Evolutionary conservation across 2,113 vertebrate genomes (phyloP).

Genomic region (Scophthalmus maximus): DNA sequence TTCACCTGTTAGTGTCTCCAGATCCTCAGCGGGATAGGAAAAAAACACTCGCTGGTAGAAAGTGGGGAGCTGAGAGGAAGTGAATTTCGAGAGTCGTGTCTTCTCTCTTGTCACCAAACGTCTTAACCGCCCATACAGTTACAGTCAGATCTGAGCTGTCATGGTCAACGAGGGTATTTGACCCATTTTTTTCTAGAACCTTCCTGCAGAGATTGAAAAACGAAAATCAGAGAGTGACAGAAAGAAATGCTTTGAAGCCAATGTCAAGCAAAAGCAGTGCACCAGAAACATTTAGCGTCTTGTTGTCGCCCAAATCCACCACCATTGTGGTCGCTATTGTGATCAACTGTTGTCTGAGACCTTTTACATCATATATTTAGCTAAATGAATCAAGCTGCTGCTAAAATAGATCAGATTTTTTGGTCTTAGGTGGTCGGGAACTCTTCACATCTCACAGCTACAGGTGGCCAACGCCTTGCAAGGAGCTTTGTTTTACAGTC

Average conservation of each 20-base stretch:
- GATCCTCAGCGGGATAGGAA: constrained; percentile 46
- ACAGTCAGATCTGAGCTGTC: constrained; percentile 37
- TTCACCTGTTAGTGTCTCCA: constrained; percentile 59
- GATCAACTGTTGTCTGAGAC: constrained; percentile 10
- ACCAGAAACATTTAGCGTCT: background rate
- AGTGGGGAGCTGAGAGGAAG: constrained; percentile 2
- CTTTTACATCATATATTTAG: background rate
- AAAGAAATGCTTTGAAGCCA: constrained; percentile 19
- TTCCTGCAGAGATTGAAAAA: constrained; percentile 17
- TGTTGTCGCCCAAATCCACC: background rate
- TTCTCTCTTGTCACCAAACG: constrained; percentile 6
- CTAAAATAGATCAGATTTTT: background rate
- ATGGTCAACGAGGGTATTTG: constrained; percentile 8
- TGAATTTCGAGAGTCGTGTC: background rate
- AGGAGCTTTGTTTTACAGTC: no score
- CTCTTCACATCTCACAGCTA: no score
- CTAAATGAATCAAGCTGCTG: background rate
- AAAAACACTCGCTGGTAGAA: constrained; percentile 20
- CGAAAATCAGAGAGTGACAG: constrained; percentile 4
- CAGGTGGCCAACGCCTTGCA: no score
- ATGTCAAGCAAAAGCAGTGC: background rate
- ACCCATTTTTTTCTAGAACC: background rate
- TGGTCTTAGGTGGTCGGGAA: background rate
- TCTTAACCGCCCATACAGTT: constrained; percentile 8
- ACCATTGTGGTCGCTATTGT: background rate